Conservation (phyloP, 2,797 vertebrate genomes). For the Echiichthys vipera region DNA sequence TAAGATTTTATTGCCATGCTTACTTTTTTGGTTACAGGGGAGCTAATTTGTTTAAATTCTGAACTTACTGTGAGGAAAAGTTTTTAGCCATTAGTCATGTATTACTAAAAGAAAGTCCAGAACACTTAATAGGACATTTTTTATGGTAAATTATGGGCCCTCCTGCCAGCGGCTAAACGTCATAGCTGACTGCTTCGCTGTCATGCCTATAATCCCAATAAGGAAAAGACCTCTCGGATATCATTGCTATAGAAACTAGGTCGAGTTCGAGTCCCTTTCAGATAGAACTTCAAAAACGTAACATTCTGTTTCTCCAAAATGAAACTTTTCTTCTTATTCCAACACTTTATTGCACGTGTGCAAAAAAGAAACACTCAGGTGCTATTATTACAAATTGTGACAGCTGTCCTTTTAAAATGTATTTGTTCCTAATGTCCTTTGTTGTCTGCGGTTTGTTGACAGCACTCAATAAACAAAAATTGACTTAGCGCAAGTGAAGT, state of each 20-base stretch:
- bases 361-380: background rate
- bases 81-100: conserved; percentile 43
- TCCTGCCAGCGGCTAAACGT: conserved; percentile 49
- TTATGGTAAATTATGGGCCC: conserved; percentile 53
- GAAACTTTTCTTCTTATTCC: background rate
- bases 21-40: background rate
- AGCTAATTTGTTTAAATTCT: conserved; percentile 28
- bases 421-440: conserved; percentile 35
- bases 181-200: conserved; percentile 50
- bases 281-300: conserved; percentile 15
- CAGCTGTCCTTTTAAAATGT: conserved; percentile 6
- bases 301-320: conserved; percentile 19
- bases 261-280: conserved; percentile 23
- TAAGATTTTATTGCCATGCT: background rate
- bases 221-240: conserved; percentile 47
- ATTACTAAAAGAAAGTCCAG: conserved; percentile 31
- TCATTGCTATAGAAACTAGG: conserved; percentile 40
- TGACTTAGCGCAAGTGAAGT: conserved; percentile 30
- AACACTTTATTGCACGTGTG: background rate
- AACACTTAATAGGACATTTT: conserved; percentile 46
- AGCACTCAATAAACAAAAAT: conserved; percentile 48
- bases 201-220: conserved; percentile 57
- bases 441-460: conserved; percentile 25
- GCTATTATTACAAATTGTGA: conserved; percentile 8
- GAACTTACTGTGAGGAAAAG: conserved; percentile 11